Evolutionary conservation across 1,140 invertebrate genomes (phyloP), one percentile per base, ranked within the genome.

Genomic region (Anagrus nilaparvatae): DNA sequence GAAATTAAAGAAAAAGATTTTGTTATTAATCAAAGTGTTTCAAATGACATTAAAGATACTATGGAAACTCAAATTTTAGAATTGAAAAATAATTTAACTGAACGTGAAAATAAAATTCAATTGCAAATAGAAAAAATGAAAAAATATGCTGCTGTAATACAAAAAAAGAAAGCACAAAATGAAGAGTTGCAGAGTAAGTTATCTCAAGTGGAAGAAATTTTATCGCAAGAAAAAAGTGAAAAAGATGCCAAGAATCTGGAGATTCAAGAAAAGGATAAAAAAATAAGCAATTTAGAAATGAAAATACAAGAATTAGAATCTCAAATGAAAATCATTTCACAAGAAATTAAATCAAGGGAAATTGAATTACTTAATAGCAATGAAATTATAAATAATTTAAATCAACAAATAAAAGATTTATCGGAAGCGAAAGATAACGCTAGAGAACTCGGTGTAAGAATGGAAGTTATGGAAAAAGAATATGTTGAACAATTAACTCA

Each of bases 131-230:
- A 84, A 37, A 85, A 84, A 60, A 73, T 86, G 57, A 85, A 84
- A 50, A 84, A 84, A 48, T 76, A 81, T 48, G 82, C 81, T 3
- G 67, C 77, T 0, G 83, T 76, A 52, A 65, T 85, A 7, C 86
- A 86, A 54, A 83, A 83, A 49, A 84, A 84, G 55, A 64, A 71
- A 0, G 48, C 66, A 14, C 61, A 75, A 31, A 78, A 75, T 37
- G 67, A 73, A 32, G 79, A 84, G 40, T 58, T 84, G 14, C 78
- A 84, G 63, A 54, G 61, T n/a, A 63, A 56, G 8, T 39, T 62
- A 0, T 18, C 28, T 1, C 51, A 59, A 2, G 29, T 67, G 9
- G 58, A 67, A 34, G 52, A 61, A 4, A 61, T 60, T 13, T 60
- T 53, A 46, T 51, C 19, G 2, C 48, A 31, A 0, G 63, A 63